Percentiles rank a stretch among this genome's conserved stretches.
phyloP scores from a whole-genome alignment of 2,113 vertebrate genomes.

The Lasiurus cinereus region DNA sequence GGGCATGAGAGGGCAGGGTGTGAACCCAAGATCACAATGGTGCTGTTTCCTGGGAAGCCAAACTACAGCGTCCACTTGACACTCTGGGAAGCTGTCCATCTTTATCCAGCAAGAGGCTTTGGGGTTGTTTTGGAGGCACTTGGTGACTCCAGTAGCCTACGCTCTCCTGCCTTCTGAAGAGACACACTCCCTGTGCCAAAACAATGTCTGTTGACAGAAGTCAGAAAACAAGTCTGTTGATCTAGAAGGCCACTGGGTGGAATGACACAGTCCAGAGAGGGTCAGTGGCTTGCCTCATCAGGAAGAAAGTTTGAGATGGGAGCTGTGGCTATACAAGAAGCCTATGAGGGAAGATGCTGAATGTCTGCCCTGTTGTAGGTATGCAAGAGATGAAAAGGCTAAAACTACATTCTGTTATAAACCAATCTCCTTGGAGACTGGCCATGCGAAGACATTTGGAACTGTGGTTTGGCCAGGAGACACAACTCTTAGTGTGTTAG shows the following conservation, averaged over 20 bases:
- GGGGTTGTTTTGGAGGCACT: not conserved
- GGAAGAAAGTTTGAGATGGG: not conserved
- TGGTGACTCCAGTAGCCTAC: not conserved
- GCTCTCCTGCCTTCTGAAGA: not conserved
- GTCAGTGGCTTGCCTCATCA: not conserved
- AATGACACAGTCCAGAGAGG: not conserved
- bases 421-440: not conserved
- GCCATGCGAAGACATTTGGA: fast-evolving
- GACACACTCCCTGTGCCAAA: not conserved
- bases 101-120: not conserved
- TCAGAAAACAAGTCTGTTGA: not conserved
- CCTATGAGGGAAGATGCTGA: fast-evolving
- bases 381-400: not conserved
- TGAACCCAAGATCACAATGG: not conserved
- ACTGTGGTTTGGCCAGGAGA: not conserved
- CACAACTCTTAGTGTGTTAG: not conserved
- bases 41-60: not conserved
- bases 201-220: not conserved
- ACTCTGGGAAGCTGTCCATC: not conserved
- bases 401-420: fast-evolving
- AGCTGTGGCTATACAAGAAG: not conserved
- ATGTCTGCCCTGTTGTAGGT: not conserved
- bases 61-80: fast-evolving
- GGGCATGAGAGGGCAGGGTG: not conserved
- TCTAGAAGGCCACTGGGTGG: not conserved